These are phyloP conservation scores for Pelobates fuscus DNA, from an alignment of 2,113 vertebrate genomes.

Conservation along the genomic window DNA sequence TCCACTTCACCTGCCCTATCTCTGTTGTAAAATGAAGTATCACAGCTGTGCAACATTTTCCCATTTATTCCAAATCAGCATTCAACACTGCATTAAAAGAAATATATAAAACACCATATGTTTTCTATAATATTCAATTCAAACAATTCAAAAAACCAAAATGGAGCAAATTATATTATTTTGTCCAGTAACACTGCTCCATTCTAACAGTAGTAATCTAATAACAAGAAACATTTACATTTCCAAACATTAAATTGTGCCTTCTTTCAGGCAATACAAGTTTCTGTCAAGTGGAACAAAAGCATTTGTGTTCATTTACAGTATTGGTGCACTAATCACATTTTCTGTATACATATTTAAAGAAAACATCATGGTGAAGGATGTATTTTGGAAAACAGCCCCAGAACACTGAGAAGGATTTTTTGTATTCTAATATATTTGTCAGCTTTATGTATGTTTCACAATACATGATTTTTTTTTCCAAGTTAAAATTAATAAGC, in stretches of 20 bases:
- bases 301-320: not conserved
- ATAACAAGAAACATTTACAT: not conserved
- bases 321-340: not conserved
- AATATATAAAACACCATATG: not conserved
- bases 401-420: too few relatives aligned
- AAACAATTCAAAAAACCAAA: not conserved
- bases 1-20: not conserved
- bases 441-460: too few relatives aligned
- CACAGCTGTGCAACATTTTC: conserved; percentile 20
- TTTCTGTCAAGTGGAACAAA: too few relatives aligned
- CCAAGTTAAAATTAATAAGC: too few relatives aligned
- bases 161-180: not conserved
- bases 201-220: not conserved
- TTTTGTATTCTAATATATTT: too few relatives aligned
- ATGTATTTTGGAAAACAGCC: too few relatives aligned
- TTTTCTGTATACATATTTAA: not conserved
- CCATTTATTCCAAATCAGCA: conserved; percentile 12
- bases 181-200: not conserved
- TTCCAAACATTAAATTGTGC: not conserved
- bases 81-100: not conserved
- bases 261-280: too few relatives aligned
- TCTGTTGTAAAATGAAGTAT: not conserved
- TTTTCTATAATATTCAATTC: not conserved
- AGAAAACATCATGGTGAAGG: too few relatives aligned
- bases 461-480: too few relatives aligned